Conservation (phyloP, 1,140 invertebrate species). For the Potamilus streckersoni region DNA sequence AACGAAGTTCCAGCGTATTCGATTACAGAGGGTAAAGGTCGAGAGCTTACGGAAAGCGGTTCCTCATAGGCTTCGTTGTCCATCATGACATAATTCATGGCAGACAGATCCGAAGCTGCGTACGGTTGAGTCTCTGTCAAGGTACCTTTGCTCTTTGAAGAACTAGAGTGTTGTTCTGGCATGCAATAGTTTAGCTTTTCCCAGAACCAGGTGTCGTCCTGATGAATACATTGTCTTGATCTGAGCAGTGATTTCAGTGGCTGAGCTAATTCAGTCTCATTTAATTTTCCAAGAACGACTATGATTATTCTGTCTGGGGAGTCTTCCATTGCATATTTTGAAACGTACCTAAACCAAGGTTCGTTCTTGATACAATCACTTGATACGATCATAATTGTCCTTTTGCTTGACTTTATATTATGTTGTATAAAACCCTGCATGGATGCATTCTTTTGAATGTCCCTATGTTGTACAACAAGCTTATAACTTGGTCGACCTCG, state of each 20-base stretch:
- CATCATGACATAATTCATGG: constrained; percentile 1
- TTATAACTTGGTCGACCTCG: constrained; percentile 17
- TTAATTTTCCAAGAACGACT: constrained; percentile 1
- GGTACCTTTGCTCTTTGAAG: not conserved
- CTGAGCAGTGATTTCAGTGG: constrained; percentile 3
- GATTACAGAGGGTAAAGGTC: constrained; percentile 12
- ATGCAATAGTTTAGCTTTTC: constrained; percentile 23
- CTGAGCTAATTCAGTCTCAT: constrained; percentile 12
- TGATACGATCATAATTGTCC: constrained; percentile 26
- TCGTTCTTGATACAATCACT: constrained; percentile 1
- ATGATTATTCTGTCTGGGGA: constrained; percentile 12
- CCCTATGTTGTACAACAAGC: constrained; percentile 25
- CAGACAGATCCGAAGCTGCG: constrained; percentile 13
- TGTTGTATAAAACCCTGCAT: constrained; percentile 13
- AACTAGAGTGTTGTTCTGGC: constrained; percentile 16
- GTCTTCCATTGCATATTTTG: constrained; percentile 16
- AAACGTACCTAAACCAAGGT: constrained; percentile 12
- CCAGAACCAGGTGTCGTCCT: constrained; percentile 29
- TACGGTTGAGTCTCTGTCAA: constrained; percentile 21
- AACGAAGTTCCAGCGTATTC: constrained; percentile 13
- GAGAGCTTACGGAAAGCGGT: constrained; percentile 12
- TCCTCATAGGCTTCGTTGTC: constrained; percentile 27
- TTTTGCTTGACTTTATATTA: constrained; percentile 22
- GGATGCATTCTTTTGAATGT: constrained; percentile 10
- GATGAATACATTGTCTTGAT: constrained; percentile 8